Conservation (phyloP, 2,797 vertebrate species). For the Percopsis omiscomaycus region DNA sequence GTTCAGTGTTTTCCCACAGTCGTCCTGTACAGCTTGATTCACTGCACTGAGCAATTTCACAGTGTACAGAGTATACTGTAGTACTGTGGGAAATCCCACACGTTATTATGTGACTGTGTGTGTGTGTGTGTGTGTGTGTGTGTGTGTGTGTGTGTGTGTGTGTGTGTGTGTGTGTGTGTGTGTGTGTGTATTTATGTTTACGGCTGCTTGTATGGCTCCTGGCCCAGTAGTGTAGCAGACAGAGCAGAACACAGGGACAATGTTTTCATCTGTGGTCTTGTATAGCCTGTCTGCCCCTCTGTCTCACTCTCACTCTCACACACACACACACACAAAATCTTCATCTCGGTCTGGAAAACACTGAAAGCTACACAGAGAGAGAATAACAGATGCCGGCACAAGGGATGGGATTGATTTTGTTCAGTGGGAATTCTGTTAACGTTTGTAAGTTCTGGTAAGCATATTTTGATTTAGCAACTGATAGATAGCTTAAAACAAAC, state of each 20-base stretch:
- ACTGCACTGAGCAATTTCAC: background rate
- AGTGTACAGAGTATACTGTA: too few relatives aligned
- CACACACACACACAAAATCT: background rate
- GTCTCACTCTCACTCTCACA: background rate
- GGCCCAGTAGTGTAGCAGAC: conserved; percentile 22
- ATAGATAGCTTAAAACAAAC: too few relatives aligned
- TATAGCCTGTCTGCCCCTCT: background rate
- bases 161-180: background rate
- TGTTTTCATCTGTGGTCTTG: background rate
- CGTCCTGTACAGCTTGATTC: background rate
- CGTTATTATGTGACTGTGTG: background rate
- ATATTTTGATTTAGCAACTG: too few relatives aligned
- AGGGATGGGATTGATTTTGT: background rate
- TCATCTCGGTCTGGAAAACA: background rate
- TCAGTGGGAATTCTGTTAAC: too few relatives aligned
- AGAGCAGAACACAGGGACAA: background rate
- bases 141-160: conserved; percentile 5
- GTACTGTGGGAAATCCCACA: too few relatives aligned
- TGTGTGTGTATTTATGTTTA: conserved; percentile 10
- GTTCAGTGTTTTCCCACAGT: background rate
- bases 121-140: conserved; percentile 8
- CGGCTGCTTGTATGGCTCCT: conserved; percentile 26
- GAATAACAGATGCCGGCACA: background rate
- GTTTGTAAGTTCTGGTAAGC: too few relatives aligned
- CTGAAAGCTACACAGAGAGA: background rate